Evolutionary conservation across 1,140 invertebrate species (phyloP), one percentile per base, ranked within the genome.

Genomic region (Sycobia sp.): DNA sequence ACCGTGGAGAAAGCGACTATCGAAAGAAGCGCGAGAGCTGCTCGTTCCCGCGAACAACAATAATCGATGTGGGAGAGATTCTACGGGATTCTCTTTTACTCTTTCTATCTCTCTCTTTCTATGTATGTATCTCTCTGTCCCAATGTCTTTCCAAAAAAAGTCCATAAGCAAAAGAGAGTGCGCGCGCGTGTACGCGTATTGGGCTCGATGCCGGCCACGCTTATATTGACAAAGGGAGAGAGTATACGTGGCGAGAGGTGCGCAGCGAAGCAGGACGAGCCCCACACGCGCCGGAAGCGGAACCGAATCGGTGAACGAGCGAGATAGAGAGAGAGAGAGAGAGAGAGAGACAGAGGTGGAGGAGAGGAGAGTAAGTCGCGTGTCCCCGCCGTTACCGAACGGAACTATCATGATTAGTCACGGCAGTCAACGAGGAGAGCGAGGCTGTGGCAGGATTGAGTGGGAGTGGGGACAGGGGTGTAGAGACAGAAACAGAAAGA

Each of bases 361-460:
- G 22, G 25, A 13, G 11, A 27, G 2, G 46, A 20, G 47, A 34
- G 10, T 27, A 70, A 77, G 79, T 80, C 79, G 79, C 80, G 79
- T 81, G 79, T 77, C 80, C 73, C 75, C 69, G 75, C 74, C 78
- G 75, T 81, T 81, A 76, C 76, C 78, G 71, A 69, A 71, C 79
- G 79, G 79, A 81, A 81, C 80, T 80, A 80, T 80, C 77, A 76
- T 80, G 79, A 81, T 81, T 81, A 81, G 79, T 81, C 80, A 81
- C 73, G 78, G 75, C 68, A 75, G 60, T 72, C 71, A 75, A 72
- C 70, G 72, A 71, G 69, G 68, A 67, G 18, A 66, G 67, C n/a
- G 55, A 34, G 38, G 23, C 50, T 20, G 32, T n/a, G n/a, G n/a
- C n/a, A n/a, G n/a, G n/a, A n/a, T n/a, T n/a, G n/a, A n/a, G n/a